These are phyloP conservation scores for Chrysolina oricalcia DNA, from an alignment of 2,888 invertebrate species.

Conservation along the genomic window DNA sequence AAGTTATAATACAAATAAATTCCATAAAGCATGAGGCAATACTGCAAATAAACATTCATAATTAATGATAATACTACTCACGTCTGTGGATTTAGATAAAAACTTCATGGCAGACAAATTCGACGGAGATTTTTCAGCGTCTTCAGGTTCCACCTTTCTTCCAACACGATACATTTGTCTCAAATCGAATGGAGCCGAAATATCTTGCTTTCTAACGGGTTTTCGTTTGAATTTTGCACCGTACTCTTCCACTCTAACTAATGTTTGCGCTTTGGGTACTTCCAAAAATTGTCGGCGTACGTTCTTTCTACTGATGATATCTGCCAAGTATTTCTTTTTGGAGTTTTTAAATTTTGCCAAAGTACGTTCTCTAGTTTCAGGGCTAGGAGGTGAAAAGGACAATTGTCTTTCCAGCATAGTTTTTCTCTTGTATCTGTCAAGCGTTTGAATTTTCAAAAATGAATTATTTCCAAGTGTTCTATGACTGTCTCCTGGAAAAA, in stretches of 20 bases:
- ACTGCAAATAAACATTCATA: conserved; percentile 14
- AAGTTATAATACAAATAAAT: background rate
- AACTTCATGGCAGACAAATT: background rate
- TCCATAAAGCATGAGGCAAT: background rate
- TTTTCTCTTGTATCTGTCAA: background rate
- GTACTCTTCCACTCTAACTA: background rate
- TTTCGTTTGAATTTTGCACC: background rate
- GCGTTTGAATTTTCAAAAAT: background rate
- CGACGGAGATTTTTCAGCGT: background rate
- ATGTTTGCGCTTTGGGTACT: background rate
- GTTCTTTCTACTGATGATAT: too few species aligned
- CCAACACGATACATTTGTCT: background rate
- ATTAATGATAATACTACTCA: conserved; percentile 9
- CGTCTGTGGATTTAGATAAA: background rate
- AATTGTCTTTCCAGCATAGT: background rate
- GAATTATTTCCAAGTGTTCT: background rate
- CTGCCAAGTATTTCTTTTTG: too few species aligned
- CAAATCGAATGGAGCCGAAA: background rate
- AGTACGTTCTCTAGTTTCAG: background rate
- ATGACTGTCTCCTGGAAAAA: background rate
- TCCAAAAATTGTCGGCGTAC: background rate
- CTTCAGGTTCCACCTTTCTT: background rate
- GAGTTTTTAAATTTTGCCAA: background rate
- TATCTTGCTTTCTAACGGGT: background rate
- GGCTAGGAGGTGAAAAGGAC: background rate